Conservation (phyloP, 2,888 invertebrate species). For the Balanococcus diminutus region DNA sequence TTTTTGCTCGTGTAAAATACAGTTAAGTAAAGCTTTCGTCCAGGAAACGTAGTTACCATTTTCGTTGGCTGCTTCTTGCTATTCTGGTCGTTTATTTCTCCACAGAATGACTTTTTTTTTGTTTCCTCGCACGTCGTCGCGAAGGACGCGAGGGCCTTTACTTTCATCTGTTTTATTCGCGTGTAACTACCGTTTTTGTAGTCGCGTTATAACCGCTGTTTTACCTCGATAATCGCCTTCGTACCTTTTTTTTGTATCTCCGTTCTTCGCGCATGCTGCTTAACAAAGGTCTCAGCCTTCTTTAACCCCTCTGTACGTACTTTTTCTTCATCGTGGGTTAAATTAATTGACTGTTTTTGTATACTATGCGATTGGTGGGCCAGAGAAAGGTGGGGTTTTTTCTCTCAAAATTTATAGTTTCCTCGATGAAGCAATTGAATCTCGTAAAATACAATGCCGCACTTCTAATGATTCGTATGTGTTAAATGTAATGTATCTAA, state of each 20-base stretch:
- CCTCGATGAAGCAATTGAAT: constrained; percentile 5
- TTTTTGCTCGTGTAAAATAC: constrained; percentile 21
- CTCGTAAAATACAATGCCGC: neutral
- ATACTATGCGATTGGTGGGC: neutral
- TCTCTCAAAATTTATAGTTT: neutral
- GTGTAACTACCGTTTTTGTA: constrained; percentile 18
- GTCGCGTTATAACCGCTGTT: constrained; percentile 22
- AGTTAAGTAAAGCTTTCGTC: constrained; percentile 24
- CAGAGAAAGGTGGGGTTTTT: neutral
- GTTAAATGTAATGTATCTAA: neutral
- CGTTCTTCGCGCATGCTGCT: neutral
- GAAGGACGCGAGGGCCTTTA: constrained; percentile 2
- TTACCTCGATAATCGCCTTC: constrained; percentile 16
- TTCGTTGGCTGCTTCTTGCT: constrained; percentile 21
- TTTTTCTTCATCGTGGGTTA: neutral
- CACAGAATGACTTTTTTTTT: constrained; percentile 20
- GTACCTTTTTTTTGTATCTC: neutral
- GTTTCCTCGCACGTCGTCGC: constrained; percentile 30
- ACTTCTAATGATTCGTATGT: neutral
- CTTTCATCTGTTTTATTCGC: constrained; percentile 35
- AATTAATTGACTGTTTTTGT: neutral
- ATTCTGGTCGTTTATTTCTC: constrained; percentile 31
- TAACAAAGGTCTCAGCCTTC: neutral
- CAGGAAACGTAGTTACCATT: constrained; percentile 38
- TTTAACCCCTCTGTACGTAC: neutral